These are phyloP conservation scores for Malurus elegans DNA, from an alignment of 2,113 vertebrate genomes.

Conservation along the genomic window DNA sequence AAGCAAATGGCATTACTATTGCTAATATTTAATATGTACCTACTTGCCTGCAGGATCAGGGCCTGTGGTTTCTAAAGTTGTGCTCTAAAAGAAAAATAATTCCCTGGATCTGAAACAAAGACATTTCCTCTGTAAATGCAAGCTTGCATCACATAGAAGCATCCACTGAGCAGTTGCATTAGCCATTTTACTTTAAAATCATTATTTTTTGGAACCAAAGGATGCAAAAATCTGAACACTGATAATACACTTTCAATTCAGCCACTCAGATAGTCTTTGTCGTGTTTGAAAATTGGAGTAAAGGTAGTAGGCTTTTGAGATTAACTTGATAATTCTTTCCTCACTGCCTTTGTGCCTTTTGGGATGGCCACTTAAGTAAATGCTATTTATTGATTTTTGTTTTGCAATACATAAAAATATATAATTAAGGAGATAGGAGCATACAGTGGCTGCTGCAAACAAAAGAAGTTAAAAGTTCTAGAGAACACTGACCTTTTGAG, in stretches of 20 bases:
- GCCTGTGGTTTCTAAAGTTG: not conserved
- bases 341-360: not conserved
- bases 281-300: not conserved
- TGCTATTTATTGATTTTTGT: constrained; percentile 18
- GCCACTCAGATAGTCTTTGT: not conserved
- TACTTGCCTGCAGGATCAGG: not conserved
- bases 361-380: not conserved
- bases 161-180: not conserved
- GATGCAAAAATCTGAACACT: not conserved
- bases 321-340: not conserved
- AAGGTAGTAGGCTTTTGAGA: not conserved
- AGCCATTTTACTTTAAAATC: not conserved
- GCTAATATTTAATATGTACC: not conserved
- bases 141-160: not conserved
- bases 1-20: not conserved
- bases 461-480: constrained; percentile 32
- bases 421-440: constrained; percentile 13
- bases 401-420: constrained; percentile 11
- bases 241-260: not conserved
- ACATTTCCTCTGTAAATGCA: not conserved
- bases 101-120: not conserved
- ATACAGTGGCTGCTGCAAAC: constrained; percentile 10
- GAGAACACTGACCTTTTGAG: constrained; percentile 28
- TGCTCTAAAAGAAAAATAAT: not conserved
- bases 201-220: not conserved